Evolutionary conservation across 2,113 vertebrate genomes (phyloP), one percentile per base, ranked within the genome.

Genomic region (Melanocharis versteri): DNA sequence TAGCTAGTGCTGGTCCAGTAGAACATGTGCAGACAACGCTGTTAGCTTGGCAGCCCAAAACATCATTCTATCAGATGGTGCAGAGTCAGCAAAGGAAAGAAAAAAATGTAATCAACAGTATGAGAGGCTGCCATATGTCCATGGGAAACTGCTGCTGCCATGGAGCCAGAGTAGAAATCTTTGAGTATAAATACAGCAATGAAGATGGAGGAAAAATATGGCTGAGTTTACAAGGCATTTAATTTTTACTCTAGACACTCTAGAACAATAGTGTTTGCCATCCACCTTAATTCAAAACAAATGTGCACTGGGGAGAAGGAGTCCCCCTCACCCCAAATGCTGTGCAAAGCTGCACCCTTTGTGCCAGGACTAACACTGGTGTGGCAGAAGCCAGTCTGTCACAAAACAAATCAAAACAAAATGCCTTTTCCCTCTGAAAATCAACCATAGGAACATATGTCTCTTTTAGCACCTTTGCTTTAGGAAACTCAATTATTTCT

Each of bases 281-380:
- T 76, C 11, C 35, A 61, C 71, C 39, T 45, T 22, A 27, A 40
- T 21, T 65, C 65, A 78, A 45, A n/a, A 50, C 28, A 30, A 7
- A 26, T 10, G 7, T 3, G 65, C 1, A 1, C 37, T 5, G 1
- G 35, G 53, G 62, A 68, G 14, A 13, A 62, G 44, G 7, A 8
- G 9, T 6, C 40, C 24, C 14, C 27, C 10, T 70, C 26, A 18
- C 6, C 31, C 40, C 37, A 60, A 31, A 30, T 1, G 5, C 62
- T 47, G 33, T 10, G 37, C 75, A 70, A 40, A 57, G n/a, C 48
- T 40, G 20, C 3, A 5, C 33, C 1, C 30, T 70, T 48, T 23
- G 27, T 39, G 56, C 27, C 44, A 72, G 53, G 26, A 54, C 57
- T 82, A 40, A 62, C 6, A 10, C 0, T 9, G 51, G 18, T 23